Conservation (phyloP, 2,888 invertebrate genomes). For the Tetheella fluctuosa region DNA sequence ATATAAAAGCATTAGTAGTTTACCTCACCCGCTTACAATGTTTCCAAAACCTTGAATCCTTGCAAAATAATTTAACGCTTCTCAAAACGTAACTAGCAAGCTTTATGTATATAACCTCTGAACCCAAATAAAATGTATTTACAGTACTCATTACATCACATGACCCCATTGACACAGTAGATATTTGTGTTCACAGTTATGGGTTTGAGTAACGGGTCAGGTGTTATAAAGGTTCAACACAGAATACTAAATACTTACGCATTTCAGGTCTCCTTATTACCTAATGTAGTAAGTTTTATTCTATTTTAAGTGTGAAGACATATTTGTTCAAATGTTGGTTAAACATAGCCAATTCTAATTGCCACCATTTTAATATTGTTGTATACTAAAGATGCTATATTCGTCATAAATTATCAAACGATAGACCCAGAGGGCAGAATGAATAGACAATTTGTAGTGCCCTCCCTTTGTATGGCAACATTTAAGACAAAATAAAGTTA, state of each 20-base stretch:
- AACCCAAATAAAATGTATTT: background rate
- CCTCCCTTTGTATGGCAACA: too few species aligned
- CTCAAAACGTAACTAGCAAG: background rate
- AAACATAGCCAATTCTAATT: too few species aligned
- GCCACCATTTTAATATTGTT: too few species aligned
- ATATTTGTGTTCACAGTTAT: background rate
- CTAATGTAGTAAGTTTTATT: slow-evolving; percentile 10
- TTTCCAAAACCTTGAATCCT: background rate
- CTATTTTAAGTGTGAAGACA: too few species aligned
- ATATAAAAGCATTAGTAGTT: background rate
- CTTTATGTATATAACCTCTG: background rate
- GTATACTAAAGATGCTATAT: too few species aligned
- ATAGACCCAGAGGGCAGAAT: too few species aligned
- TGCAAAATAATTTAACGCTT: slow-evolving; percentile 1
- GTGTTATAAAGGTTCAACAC: background rate
- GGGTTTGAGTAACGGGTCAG: background rate
- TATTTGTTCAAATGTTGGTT: too few species aligned
- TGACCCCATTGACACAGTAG: background rate
- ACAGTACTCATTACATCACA: background rate
- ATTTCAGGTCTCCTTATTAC: background rate
- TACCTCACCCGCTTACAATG: background rate
- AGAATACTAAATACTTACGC: background rate
- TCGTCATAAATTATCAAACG: too few species aligned
- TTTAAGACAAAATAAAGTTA: too few species aligned
- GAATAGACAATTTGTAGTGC: too few species aligned